Conservation (phyloP, 2,113 vertebrate species). For the Sterna hirundo region DNA sequence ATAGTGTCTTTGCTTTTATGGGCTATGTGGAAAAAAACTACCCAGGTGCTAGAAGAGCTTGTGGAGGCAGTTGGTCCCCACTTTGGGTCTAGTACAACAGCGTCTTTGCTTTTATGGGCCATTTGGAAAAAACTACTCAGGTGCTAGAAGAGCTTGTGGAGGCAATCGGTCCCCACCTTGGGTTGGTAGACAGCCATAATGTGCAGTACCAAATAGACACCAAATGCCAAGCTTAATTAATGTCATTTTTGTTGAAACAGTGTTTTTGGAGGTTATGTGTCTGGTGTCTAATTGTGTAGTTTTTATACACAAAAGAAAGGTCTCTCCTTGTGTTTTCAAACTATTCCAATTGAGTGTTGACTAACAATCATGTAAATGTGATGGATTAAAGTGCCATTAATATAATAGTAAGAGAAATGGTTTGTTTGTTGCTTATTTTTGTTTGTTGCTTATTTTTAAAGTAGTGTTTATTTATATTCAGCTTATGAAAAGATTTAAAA, state of each 20-base stretch:
- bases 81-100: background rate
- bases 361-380: background rate
- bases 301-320: background rate
- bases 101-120: background rate
- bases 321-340: background rate
- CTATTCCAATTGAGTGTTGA: background rate
- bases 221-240: background rate
- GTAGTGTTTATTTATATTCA: background rate
- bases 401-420: background rate
- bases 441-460: slow-evolving; percentile 6
- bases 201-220: background rate
- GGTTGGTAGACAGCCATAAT: background rate
- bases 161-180: background rate
- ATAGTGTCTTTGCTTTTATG: background rate
- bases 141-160: background rate
- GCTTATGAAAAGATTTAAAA: background rate
- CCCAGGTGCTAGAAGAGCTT: background rate
- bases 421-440: slow-evolving; percentile 8
- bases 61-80: background rate
- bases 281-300: background rate
- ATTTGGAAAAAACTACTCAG: background rate
- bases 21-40: background rate
- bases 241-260: background rate
- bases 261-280: background rate
- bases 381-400: background rate